Evolutionary conservation across 2,888 invertebrate genomes (phyloP), one percentile per base, ranked within the genome.

Genomic region (Desoria tigrina): DNA sequence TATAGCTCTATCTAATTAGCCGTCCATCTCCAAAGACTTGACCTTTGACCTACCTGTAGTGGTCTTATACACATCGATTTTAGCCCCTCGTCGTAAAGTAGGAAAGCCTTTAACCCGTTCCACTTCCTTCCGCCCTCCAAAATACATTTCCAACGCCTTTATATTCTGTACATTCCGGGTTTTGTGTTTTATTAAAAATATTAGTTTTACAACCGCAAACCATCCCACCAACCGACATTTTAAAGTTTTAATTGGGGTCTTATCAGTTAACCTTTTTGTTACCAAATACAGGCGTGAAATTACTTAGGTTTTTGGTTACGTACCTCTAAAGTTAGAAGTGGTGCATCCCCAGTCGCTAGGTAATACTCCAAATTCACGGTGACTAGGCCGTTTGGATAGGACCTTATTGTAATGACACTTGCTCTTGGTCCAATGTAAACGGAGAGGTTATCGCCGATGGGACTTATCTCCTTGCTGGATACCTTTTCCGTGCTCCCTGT

Each of bases 301-400:
- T n/a, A n/a, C n/a, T n/a, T n/a, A n/a, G n/a, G n/a, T n/a, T n/a
- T n/a, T n/a, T n/a, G n/a, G n/a, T n/a, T n/a, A n/a, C n/a, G n/a
- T 86, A 92, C 92, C 86, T 92, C 90, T 81, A 88, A 88, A 74
- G 84, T 85, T 77, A 92, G 82, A 67, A 89, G 79, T 42, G 88
- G 86, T 73, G 88, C 87, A 78, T 89, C 88, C 71, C 86, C 85
- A 64, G 90, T 88, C 67, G 84, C 86, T 79, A 88, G 87, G 79
- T 86, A 91, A 82, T 90, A 92, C 79, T 92, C 92, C 78, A 92
- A 86, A 79, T 90, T 92, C 75, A 92, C 83, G 42, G 91, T 90
- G 64, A 92, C 84, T 74, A 91, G 82, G 63, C 92, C 92, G 45
- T 67, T 71, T 77, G 68, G 66, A 61, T 68, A 73, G n/a, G 63